A percentile compares a stretch with the other conserved stretches of the same genome.
Conservation (phyloP, 2,113 vertebrate genomes). For the Phoxinus phoxinus region DNA sequence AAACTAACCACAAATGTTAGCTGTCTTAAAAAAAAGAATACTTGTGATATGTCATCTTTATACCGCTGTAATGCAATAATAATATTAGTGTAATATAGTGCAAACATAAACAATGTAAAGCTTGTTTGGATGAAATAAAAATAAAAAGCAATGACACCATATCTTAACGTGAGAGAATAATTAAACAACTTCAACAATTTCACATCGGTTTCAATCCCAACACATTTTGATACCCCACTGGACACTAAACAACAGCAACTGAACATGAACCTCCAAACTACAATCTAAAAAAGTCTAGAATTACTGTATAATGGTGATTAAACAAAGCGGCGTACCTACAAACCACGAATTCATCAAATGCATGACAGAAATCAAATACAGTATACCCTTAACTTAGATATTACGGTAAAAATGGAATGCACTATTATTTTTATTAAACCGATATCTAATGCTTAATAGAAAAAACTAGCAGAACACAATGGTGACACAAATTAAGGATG, state of each 20-base stretch:
- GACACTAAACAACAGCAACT: not conserved
- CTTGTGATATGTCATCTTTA: not conserved
- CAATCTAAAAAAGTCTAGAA: not conserved
- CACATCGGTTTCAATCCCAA: not conserved
- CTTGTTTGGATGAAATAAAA: not conserved
- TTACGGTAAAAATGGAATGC: not conserved
- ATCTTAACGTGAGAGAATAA: not conserved
- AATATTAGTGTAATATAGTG: not conserved
- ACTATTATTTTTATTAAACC: not conserved
- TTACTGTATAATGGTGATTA: not conserved
- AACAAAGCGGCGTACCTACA: not conserved
- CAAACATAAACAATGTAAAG: not conserved
- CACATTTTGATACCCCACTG: not conserved
- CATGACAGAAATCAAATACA: not conserved
- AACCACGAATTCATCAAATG: not conserved
- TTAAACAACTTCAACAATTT: not conserved
- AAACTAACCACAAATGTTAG: not conserved
- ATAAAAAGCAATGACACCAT: not conserved
- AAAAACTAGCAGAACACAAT: conserved; percentile 1
- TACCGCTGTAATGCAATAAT: not conserved
- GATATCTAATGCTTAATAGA: not conserved
- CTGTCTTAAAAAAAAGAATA: not conserved
- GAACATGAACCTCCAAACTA: not conserved
- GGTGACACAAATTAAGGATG: not conserved
- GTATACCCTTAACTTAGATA: not conserved